A percentile compares a stretch with the other conserved stretches of the same genome.
Evolutionary conservation across 2,797 vertebrate species (phyloP).

Genomic region (Hemibagrus guttatus): DNA sequence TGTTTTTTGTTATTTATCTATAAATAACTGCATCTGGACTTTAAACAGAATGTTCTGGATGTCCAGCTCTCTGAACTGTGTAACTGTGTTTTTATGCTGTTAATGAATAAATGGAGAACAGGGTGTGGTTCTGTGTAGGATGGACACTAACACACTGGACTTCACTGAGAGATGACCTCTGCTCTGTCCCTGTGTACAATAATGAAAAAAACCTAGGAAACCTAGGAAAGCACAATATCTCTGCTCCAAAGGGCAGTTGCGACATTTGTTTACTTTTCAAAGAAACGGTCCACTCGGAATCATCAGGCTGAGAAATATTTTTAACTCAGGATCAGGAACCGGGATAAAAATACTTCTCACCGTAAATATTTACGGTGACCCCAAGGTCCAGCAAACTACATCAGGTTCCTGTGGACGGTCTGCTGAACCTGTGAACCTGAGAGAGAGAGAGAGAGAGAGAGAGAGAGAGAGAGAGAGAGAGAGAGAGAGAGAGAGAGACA

Average conservation of each 20-base stretch:
- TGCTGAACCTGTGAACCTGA: background rate
- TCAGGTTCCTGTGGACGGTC: background rate
- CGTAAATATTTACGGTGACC: background rate
- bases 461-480: too few species aligned
- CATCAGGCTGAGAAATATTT: background rate
- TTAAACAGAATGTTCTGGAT: background rate
- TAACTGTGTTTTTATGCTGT: background rate
- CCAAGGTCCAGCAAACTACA: background rate
- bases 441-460: too few species aligned
- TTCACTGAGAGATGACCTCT: constrained; percentile 11
- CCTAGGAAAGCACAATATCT: background rate
- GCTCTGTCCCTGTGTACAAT: background rate
- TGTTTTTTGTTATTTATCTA: background rate
- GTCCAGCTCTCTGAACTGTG: background rate
- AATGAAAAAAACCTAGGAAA: background rate
- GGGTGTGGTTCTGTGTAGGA: background rate
- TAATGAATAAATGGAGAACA: background rate
- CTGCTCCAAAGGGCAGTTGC: constrained; percentile 6
- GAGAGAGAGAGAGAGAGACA: too few species aligned
- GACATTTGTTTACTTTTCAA: background rate
- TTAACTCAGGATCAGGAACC: background rate
- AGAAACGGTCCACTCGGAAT: background rate
- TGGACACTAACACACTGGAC: background rate
- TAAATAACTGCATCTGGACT: background rate
- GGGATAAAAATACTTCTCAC: background rate